phyloP scores from a whole-genome alignment of 2,113 vertebrate genomes.

The Sapajus apella region DNA sequence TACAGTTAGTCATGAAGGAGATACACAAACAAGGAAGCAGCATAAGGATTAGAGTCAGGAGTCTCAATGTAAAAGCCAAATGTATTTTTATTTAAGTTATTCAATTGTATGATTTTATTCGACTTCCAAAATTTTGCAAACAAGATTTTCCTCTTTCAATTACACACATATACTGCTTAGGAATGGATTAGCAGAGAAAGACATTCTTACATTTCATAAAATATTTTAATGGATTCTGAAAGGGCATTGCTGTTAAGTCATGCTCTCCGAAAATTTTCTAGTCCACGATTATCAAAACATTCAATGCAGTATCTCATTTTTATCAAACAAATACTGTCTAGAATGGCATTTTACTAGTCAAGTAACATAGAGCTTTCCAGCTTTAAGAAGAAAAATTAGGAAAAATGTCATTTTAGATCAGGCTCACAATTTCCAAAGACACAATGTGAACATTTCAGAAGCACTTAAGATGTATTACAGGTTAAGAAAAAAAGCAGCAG shows the following conservation, averaged over 20 bases:
- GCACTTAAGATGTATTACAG: neutral
- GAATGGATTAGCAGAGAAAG: neutral
- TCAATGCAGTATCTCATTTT: neutral
- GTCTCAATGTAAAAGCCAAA: neutral
- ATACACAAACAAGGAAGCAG: neutral
- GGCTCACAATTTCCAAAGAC: neutral
- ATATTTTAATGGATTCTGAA: neutral
- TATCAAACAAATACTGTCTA: neutral
- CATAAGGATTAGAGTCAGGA: neutral
- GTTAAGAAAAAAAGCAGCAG: neutral
- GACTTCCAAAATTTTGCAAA: constrained; percentile 41
- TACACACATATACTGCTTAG: neutral
- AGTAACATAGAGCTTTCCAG: neutral
- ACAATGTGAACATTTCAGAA: neutral
- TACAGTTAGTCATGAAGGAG: neutral
- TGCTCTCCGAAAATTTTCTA: neutral
- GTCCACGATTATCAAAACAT: neutral
- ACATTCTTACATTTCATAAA: neutral
- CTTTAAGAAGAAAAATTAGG: neutral
- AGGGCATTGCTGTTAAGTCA: neutral
- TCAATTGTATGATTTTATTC: neutral
- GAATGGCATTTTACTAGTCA: neutral
- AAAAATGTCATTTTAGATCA: neutral
- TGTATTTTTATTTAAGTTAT: constrained; percentile 46
- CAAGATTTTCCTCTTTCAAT: constrained; percentile 17